Evolutionary conservation across 2,113 vertebrate species (phyloP).

Genomic region (Steatornis caripensis): DNA sequence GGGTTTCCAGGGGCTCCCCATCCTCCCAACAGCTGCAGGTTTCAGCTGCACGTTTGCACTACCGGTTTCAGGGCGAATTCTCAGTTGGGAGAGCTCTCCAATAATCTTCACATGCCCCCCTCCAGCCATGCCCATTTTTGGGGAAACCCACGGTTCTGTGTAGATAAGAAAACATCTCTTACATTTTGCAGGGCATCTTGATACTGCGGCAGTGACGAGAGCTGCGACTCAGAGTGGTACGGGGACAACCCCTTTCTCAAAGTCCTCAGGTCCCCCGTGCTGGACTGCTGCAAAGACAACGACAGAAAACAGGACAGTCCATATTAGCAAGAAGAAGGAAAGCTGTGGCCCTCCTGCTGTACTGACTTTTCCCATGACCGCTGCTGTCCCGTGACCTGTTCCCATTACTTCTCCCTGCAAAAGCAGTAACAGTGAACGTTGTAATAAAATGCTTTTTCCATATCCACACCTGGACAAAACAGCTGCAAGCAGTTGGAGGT

Average conservation of each 20-base stretch:
- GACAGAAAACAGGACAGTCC: not conserved
- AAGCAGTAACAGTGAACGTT: not conserved
- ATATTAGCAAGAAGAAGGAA: not conserved
- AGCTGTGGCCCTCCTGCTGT: not conserved
- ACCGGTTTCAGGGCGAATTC: not conserved
- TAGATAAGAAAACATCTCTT: constrained; percentile 20
- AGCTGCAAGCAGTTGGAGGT: not conserved
- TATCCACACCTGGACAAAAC: not conserved
- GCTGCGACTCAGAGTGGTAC: constrained; percentile 93
- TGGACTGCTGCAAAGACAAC: constrained; percentile 73
- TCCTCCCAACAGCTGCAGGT: not conserved
- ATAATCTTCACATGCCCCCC: not conserved
- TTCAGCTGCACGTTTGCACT: not conserved
- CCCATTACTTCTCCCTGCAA: not conserved
- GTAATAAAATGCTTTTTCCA: not conserved
- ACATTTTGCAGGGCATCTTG: constrained; percentile 89
- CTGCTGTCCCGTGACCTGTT: not conserved
- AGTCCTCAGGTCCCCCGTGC: constrained; percentile 84
- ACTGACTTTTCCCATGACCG: not conserved
- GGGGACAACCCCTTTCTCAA: constrained; percentile 90
- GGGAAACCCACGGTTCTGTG: not conserved
- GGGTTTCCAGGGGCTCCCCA: not conserved
- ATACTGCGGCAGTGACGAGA: constrained; percentile 86
- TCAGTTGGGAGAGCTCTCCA: not conserved
- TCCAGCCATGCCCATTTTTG: not conserved